phyloP scores from a whole-genome alignment of 2,888 invertebrate genomes.

The Dilophus febrilis region DNA sequence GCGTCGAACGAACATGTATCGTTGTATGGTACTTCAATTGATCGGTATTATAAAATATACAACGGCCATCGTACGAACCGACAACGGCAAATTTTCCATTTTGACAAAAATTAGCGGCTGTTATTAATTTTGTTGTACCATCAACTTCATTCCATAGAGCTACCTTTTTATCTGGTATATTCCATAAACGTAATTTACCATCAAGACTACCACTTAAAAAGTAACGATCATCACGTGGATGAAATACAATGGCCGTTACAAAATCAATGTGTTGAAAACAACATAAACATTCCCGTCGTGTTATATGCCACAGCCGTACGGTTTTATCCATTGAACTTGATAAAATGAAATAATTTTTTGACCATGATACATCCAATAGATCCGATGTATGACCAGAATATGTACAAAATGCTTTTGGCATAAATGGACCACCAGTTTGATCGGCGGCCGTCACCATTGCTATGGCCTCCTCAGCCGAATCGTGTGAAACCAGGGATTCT shows the following conservation, averaged over 20 bases:
- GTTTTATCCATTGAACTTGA: slow-evolving; percentile 98
- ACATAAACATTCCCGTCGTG: slow-evolving; percentile 90
- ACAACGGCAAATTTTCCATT: slow-evolving; percentile 97
- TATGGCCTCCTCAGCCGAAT: slow-evolving; percentile 45
- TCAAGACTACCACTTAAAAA: slow-evolving; percentile 95
- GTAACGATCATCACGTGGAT: slow-evolving; percentile 77
- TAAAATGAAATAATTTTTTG: slow-evolving; percentile 94
- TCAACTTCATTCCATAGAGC: slow-evolving; percentile 95
- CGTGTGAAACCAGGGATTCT: slow-evolving; percentile 71
- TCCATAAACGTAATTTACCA: slow-evolving; percentile 96
- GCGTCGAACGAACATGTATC: slow-evolving; percentile 85
- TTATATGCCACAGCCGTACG: slow-evolving; percentile 93
- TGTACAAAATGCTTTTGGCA: slow-evolving; percentile 78
- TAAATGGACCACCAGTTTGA: slow-evolving; percentile 54
- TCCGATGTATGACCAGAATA: slow-evolving; percentile 94
- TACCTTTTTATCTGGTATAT: slow-evolving; percentile 98
- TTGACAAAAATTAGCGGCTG: slow-evolving; percentile 92
- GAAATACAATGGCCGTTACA: slow-evolving; percentile 96
- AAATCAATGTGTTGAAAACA: slow-evolving; percentile 99
- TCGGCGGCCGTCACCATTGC: slow-evolving; percentile 39
- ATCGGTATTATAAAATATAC: slow-evolving; percentile 96
- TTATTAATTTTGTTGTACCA: slow-evolving; percentile 86
- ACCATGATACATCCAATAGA: slow-evolving; percentile 94
- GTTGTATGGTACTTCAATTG: slow-evolving; percentile 96
- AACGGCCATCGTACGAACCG: slow-evolving; percentile 95